Percentiles rank a stretch among this genome's conserved stretches.
phyloP scores from a whole-genome alignment of 2,113 vertebrate species.

The Calidris pygmaea region DNA sequence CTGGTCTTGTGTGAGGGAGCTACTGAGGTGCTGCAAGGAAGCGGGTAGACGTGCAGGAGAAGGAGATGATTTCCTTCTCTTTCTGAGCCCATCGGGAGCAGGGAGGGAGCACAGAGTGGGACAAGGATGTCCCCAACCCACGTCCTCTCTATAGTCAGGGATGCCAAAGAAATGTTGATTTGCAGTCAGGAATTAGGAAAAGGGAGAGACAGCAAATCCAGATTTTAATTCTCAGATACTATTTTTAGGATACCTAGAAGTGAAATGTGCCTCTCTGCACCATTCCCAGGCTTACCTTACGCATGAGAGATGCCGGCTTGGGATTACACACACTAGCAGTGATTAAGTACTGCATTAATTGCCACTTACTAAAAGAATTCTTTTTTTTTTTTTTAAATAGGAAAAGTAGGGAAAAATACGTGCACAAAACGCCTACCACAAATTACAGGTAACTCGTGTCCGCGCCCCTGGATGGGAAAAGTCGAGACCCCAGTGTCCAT shows the following conservation, averaged over 20 bases:
- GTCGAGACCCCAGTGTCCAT: rapidly evolving
- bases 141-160: neutral
- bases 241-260: neutral
- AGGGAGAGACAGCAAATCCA: neutral
- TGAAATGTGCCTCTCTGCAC: neutral
- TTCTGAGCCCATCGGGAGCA: neutral
- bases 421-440: rapidly evolving
- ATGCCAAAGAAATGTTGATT: neutral
- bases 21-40: neutral
- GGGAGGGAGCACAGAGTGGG: rapidly evolving
- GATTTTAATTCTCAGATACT: neutral
- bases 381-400: neutral
- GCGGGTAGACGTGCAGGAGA: neutral
- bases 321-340: rapidly evolving
- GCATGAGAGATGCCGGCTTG: rapidly evolving
- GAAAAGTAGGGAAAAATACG: rapidly evolving
- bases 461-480: rapidly evolving
- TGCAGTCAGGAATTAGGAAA: neutral
- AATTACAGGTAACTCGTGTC: rapidly evolving
- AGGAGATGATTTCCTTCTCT: neutral
- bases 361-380: neutral
- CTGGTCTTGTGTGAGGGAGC: neutral
- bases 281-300: neutral
- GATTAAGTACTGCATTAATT: neutral
- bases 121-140: neutral